Evolutionary conservation across 2,797 vertebrate species (phyloP).

Genomic region (Vireo griseus): DNA sequence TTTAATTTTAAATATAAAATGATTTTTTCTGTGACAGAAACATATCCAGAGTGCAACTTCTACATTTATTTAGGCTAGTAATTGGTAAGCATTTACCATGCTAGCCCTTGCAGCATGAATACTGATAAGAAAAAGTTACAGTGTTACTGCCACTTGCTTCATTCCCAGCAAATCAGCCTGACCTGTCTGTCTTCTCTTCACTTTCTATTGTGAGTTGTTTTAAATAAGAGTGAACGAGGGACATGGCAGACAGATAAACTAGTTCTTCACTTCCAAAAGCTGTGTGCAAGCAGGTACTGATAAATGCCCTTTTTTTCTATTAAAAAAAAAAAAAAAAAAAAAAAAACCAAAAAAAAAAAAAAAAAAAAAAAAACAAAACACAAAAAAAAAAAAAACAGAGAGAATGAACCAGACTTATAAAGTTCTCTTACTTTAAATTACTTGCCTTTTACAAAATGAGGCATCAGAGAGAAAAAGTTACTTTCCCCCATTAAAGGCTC

Average conservation of each 20-base stretch:
- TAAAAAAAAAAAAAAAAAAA: not conserved
- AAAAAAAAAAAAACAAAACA: too few relatives aligned
- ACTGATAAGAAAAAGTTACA: not conserved
- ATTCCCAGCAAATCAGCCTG: not conserved
- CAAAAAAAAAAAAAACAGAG: not conserved
- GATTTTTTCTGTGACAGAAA: not conserved
- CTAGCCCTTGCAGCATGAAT: not conserved
- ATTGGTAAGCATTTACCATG: not conserved
- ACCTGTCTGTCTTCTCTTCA: not conserved
- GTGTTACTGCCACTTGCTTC: constrained; percentile 9
- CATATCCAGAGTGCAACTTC: not conserved
- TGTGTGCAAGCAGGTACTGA: not conserved
- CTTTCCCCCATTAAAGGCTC: not conserved
- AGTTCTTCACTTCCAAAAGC: not conserved
- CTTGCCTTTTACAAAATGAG: not conserved
- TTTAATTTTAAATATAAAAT: constrained; percentile 46
- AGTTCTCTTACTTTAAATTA: not conserved
- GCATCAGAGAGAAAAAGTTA: not conserved
- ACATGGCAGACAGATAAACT: not conserved
- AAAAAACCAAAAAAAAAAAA: too few relatives aligned
- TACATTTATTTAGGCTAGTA: constrained; percentile 31
- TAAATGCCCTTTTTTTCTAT: not conserved
- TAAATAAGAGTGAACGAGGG: not conserved
- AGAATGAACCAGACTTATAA: not conserved
- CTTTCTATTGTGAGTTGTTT: not conserved